Evolutionary conservation across 2,797 vertebrate species (phyloP).

Genomic region (Phoeniculus purpureus): DNA sequence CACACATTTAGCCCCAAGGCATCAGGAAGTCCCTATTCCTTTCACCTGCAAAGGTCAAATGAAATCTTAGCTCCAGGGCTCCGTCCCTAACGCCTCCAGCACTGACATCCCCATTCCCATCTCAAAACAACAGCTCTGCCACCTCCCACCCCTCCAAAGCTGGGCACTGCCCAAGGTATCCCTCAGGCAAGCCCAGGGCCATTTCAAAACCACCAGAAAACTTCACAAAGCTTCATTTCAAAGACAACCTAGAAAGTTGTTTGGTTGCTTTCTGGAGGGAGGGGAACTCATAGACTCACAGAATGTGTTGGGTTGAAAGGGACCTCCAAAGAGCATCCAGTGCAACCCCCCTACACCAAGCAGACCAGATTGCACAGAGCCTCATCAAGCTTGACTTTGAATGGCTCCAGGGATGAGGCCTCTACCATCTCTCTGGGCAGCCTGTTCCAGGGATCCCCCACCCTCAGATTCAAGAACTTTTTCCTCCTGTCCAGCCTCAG

Average conservation of each 20-base stretch:
- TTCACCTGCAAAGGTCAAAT: constrained; percentile 1
- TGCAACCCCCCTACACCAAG: too few relatives aligned
- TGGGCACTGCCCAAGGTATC: not conserved
- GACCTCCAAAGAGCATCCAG: too few relatives aligned
- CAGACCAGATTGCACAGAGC: too few relatives aligned
- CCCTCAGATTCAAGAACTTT: too few relatives aligned
- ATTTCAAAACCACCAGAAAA: not conserved
- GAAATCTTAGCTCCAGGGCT: not conserved
- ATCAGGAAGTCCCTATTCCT: not conserved
- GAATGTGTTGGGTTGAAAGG: too few relatives aligned
- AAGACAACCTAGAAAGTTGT: not conserved
- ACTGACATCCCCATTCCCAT: not conserved
- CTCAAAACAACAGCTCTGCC: not conserved
- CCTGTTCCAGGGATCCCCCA: too few relatives aligned
- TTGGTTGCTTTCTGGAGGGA: not conserved
- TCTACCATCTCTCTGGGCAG: too few relatives aligned
- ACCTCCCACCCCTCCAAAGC: not conserved
- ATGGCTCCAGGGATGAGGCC: too few relatives aligned
- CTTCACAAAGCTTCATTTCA: not conserved
- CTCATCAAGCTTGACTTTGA: too few relatives aligned
- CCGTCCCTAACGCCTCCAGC: not conserved
- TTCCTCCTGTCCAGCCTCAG: too few relatives aligned
- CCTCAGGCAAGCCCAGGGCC: not conserved
- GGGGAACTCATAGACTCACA: too few relatives aligned
- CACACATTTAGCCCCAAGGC: constrained; percentile 19